Evolutionary conservation across 2,888 invertebrate genomes (phyloP), one percentile per base, ranked within the genome.

Genomic region (Orgyia antiqua): DNA sequence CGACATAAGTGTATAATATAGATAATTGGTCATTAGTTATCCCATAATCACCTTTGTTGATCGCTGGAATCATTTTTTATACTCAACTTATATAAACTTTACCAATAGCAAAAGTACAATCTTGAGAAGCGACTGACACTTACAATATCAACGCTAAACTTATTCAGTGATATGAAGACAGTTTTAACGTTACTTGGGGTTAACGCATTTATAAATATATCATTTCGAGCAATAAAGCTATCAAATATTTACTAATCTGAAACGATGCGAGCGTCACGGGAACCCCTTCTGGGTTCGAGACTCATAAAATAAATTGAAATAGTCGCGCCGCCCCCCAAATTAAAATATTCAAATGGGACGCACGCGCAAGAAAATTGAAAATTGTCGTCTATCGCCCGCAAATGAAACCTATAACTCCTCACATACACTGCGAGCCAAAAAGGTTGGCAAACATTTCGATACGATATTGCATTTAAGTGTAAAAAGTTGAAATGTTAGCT

Each of bases 221-320:
- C 77, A 77, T 72, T 68, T 59, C 52, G 63, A 79, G 80, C 77
- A 77, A 86, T 86, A 84, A 84, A 86, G 82, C 84, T 79, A 84
- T 86, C 83, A 84, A 84, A 86, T 84, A 86, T 84, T 86, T 83
- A 84, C 82, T 86, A 86, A 86, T 86, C 83, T 82, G 77, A 72
- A 73, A 72, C 83, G 77, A 68, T 68, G 76, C 6, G 15, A 77
- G 77, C 65, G 72, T 61, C 62, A 63, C 75, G 63, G 68, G 77
- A 75, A 82, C 78, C 84, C 80, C 82, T 84, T 84, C 80, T 80
- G 80, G 66, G 65, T 66, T 60, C 68, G 73, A 51, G 68, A 67
- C 82, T 86, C 86, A 86, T 86, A 86, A 86, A 86, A 86, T 86
- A 86, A 86, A 86, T 86, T 86, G 86, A 86, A 86, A 86, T 86